Evolutionary conservation across 1,140 invertebrate species (phyloP).

Genomic region (Lerema accius): DNA sequence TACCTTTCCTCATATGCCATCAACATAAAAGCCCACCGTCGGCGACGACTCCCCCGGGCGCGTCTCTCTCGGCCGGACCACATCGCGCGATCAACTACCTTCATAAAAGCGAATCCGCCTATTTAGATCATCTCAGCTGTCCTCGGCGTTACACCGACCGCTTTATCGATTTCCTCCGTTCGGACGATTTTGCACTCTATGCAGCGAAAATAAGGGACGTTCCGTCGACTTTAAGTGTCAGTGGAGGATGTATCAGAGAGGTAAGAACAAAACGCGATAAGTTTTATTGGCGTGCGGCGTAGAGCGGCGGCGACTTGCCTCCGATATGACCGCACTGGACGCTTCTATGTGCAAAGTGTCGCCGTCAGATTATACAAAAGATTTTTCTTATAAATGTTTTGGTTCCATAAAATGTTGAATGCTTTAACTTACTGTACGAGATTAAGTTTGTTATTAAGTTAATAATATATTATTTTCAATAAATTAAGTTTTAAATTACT

Average conservation of each 20-base stretch:
- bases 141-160: constrained; percentile 42
- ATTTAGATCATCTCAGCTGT: constrained; percentile 65
- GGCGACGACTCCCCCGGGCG: constrained; percentile 29
- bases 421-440: no score
- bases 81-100: constrained; percentile 37
- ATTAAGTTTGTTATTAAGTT: no score
- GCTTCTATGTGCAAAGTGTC: constrained; percentile 4
- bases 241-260: constrained; percentile 38
- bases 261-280: constrained; percentile 55
- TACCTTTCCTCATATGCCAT: constrained; percentile 12
- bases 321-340: constrained; percentile 32
- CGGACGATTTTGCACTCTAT: constrained; percentile 11
- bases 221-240: constrained; percentile 18
- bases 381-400: background rate
- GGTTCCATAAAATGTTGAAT: no score
- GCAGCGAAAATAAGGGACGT: no score
- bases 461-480: no score
- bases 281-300: constrained; percentile 51
- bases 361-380: constrained; percentile 16
- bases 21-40: constrained; percentile 13
- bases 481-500: no score
- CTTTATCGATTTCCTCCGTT: background rate
- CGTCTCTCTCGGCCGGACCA: constrained; percentile 28
- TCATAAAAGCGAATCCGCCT: constrained; percentile 57
- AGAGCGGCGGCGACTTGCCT: constrained; percentile 7